Evolutionary conservation across 1,140 invertebrate genomes (phyloP).

Genomic region (Neodiprion virginianus): DNA sequence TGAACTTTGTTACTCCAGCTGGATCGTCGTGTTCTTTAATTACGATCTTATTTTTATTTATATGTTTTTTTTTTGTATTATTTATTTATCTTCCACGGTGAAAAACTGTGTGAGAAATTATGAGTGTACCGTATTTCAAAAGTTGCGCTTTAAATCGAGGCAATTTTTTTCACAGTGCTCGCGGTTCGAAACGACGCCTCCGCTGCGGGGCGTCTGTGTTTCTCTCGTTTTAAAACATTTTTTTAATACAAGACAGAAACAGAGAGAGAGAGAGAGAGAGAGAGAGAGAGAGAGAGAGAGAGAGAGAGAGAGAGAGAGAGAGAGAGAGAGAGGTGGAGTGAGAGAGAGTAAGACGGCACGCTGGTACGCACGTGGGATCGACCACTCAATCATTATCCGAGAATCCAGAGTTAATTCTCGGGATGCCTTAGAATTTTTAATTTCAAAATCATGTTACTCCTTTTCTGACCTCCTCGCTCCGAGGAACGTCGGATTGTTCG

Average conservation of each 20-base stretch:
- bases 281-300: conserved; percentile 17
- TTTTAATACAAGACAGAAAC: conserved; percentile 18
- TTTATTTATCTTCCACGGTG: no score
- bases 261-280: conserved; percentile 8
- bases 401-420: conserved; percentile 12
- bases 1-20: no score
- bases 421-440: conserved; percentile 12
- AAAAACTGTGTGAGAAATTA: background rate
- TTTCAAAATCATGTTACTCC: conserved; percentile 14
- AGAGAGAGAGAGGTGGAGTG: conserved; percentile 15
- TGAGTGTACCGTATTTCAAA: background rate
- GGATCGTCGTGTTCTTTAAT: no score
- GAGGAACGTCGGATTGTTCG: conserved; percentile 14
- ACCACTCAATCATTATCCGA: conserved; percentile 16
- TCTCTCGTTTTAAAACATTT: conserved; percentile 24
- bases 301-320: conserved; percentile 17
- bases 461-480: background rate
- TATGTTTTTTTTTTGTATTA: no score
- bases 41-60: no score
- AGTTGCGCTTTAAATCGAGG: conserved; percentile 5
- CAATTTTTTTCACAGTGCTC: background rate
- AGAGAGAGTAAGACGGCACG: conserved; percentile 17
- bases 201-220: conserved; percentile 20
- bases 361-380: conserved; percentile 3
- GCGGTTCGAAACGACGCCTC: background rate